Evolutionary conservation across 2,888 invertebrate species (phyloP).

Genomic region (Cataglyphis albicans): DNA sequence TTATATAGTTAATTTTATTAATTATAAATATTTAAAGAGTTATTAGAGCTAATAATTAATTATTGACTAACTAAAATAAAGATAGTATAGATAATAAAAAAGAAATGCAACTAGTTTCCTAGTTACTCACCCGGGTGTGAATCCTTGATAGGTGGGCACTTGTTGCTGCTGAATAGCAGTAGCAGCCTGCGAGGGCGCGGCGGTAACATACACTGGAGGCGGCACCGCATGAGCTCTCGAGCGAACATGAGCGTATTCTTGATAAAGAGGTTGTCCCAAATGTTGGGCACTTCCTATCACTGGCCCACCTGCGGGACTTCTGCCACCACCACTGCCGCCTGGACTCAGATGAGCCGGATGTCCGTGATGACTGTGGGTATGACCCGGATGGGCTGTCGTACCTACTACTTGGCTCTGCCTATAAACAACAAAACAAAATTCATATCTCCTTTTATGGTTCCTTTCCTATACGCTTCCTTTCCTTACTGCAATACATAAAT

Average conservation of each 20-base stretch:
- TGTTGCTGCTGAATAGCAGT: conserved; percentile 85
- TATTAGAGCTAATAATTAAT: background rate
- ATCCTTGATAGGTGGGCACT: conserved; percentile 86
- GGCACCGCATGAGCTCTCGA: conserved; percentile 87
- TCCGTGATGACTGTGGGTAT: conserved; percentile 84
- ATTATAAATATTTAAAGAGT: background rate
- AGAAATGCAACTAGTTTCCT: conserved; percentile 85
- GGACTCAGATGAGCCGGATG: conserved; percentile 83
- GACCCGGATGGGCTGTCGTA: conserved; percentile 83
- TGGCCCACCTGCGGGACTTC: conserved; percentile 83
- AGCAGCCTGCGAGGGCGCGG: conserved; percentile 86
- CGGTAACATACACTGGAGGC: conserved; percentile 91
- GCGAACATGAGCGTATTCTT: conserved; percentile 86
- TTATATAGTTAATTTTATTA: background rate
- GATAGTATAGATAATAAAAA: conserved; percentile 76
- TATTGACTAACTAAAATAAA: conserved; percentile 67
- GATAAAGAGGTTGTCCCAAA: conserved; percentile 89
- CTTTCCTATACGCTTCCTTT: conserved; percentile 71
- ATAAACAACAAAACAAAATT: conserved; percentile 77
- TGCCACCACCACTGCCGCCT: conserved; percentile 80
- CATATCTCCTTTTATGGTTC: conserved; percentile 76
- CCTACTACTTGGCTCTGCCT: conserved; percentile 85
- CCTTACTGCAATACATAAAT: conserved; percentile 59
- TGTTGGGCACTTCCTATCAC: conserved; percentile 87
- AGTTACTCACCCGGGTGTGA: conserved; percentile 86